Conservation (phyloP, 1,140 invertebrate genomes). For the Cydia pomonella region DNA sequence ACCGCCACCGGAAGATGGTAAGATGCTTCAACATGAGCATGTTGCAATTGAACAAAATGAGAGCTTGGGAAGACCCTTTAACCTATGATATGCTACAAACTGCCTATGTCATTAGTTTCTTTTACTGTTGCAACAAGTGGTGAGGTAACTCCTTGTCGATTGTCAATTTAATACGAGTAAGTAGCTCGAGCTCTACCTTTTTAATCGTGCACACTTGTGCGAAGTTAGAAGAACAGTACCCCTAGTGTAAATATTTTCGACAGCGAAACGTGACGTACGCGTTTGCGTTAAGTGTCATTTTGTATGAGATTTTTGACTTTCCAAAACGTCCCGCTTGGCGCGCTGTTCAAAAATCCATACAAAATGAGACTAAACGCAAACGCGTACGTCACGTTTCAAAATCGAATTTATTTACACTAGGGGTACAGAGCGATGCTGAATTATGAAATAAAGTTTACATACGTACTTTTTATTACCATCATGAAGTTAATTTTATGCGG, state of each 20-base stretch:
- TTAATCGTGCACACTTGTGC: neutral
- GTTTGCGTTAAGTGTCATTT: too few relatives aligned
- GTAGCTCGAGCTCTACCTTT: neutral
- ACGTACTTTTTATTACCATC: neutral
- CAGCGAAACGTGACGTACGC: too few relatives aligned
- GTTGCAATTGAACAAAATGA: conserved; percentile 37
- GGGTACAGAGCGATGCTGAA: neutral
- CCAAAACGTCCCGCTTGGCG: too few relatives aligned
- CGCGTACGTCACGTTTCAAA: too few relatives aligned
- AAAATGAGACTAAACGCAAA: too few relatives aligned
- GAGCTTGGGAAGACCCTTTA: neutral
- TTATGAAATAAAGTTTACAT: neutral
- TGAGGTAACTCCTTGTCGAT: neutral
- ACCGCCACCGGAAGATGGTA: conserved; percentile 45
- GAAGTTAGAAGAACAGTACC: neutral
- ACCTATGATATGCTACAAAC: conserved; percentile 13
- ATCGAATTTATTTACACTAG: too few relatives aligned
- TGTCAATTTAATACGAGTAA: neutral
- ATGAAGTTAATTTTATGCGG: neutral
- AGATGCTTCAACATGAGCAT: conserved; percentile 35
- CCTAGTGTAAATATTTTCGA: too few relatives aligned
- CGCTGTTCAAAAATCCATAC: too few relatives aligned
- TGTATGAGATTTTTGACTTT: too few relatives aligned
- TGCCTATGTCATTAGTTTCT: neutral
- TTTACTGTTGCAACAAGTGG: neutral